A percentile compares a stretch with the other conserved stretches of the same genome.
These are phyloP conservation scores for Ctenosaura bakeri DNA, from an alignment of 2,797 vertebrate genomes.

Conservation along the genomic window DNA sequence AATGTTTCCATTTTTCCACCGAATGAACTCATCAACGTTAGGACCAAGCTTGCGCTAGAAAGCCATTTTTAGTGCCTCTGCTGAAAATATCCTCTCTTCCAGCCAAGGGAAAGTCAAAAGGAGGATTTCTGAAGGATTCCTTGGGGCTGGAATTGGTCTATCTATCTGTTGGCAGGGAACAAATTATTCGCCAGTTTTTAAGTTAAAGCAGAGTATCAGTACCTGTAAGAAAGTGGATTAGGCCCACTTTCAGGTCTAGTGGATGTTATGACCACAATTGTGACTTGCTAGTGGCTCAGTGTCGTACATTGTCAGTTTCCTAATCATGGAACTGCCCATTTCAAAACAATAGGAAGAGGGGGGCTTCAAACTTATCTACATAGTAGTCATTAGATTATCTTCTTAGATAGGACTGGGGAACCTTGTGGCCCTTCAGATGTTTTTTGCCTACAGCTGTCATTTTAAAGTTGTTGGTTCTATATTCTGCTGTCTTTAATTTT, in stretches of 20 bases:
- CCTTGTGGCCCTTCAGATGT: background rate
- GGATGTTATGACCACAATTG: background rate
- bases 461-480: background rate
- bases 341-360: background rate
- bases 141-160: background rate
- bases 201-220: background rate
- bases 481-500: background rate
- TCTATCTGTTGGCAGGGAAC: background rate
- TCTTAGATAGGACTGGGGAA: background rate
- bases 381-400: background rate
- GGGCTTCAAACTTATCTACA: background rate
- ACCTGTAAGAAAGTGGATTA: background rate
- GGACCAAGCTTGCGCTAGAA: background rate
- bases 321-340: background rate
- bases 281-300: background rate
- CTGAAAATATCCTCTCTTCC: background rate
- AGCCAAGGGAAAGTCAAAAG: background rate
- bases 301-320: background rate
- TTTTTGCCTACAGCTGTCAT: background rate
- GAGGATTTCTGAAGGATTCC: background rate
- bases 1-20: slow-evolving; percentile 5
- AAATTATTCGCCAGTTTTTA: background rate
- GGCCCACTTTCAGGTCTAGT: background rate
- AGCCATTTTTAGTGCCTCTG: background rate
- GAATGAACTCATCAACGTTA: slow-evolving; percentile 10